Evolutionary conservation across 2,888 invertebrate genomes (phyloP).

Genomic region (Gryllus longicercus): DNA sequence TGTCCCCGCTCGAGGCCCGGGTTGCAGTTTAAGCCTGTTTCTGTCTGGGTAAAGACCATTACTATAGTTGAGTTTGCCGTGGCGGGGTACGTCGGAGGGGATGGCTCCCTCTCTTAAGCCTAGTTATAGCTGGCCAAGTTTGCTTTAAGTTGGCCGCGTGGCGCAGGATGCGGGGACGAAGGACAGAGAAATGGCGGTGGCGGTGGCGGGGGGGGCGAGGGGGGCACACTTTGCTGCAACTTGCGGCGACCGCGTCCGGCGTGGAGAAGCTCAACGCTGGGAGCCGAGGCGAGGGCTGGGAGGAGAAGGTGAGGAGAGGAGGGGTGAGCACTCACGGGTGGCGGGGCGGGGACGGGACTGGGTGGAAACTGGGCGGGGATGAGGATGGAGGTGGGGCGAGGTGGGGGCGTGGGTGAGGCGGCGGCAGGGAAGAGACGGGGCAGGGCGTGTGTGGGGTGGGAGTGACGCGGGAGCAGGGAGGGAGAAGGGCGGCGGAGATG

Average conservation of each 20-base stretch:
- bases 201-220: neutral
- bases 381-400: neutral
- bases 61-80: neutral
- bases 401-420: neutral
- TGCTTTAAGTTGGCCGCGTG: neutral
- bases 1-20: neutral
- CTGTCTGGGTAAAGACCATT: slow-evolving; percentile 1
- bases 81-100: neutral
- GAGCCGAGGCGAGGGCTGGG: neutral
- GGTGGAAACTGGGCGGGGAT: no score
- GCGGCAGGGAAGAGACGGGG: neutral
- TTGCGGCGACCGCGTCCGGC: neutral
- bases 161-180: no score
- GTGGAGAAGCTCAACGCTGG: neutral
- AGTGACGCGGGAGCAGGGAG: neutral
- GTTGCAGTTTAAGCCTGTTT: slow-evolving; percentile 17
- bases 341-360: neutral
- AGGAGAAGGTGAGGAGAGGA: neutral
- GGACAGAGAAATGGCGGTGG: neutral
- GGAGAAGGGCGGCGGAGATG: neutral
- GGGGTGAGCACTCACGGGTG: neutral
- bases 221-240: neutral
- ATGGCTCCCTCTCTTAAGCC: neutral
- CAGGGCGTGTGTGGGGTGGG: neutral
- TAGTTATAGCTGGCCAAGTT: neutral